Evolutionary conservation across 2,888 invertebrate genomes (phyloP).

Genomic region (Sarcophaga carnaria): DNA sequence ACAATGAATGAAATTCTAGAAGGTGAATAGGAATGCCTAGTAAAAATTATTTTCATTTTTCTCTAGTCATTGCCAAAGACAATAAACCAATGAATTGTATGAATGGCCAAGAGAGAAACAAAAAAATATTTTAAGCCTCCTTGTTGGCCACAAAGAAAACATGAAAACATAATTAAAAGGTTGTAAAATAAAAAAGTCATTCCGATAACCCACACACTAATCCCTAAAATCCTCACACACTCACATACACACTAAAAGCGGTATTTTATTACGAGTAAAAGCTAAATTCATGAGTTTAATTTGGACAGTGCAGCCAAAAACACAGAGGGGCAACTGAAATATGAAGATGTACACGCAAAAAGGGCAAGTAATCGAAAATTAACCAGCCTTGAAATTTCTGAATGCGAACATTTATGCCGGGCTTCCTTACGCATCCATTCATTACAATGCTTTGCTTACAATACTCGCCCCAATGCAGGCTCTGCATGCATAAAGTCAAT

Average conservation of each 20-base stretch:
- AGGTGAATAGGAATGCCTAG: background rate
- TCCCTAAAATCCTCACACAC: background rate
- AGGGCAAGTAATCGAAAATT: conserved; percentile 24
- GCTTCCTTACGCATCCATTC: background rate
- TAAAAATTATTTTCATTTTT: conserved; percentile 29
- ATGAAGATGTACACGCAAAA: background rate
- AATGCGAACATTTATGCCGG: background rate
- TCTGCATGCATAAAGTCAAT: background rate
- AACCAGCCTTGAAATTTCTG: conserved; percentile 56
- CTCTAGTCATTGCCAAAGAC: conserved; percentile 36
- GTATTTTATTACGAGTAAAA: conserved; percentile 10
- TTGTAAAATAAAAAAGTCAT: conserved; percentile 51
- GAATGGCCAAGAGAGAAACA: conserved; percentile 11
- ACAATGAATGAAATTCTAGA: too few relatives aligned
- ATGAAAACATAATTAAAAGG: conserved; percentile 66
- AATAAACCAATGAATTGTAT: conserved; percentile 50
- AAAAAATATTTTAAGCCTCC: background rate
- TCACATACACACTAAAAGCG: conserved; percentile 27
- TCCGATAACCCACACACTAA: background rate
- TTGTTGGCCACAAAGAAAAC: conserved; percentile 20
- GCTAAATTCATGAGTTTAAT: conserved; percentile 6
- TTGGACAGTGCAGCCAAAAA: background rate
- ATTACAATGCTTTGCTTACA: background rate
- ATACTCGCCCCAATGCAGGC: background rate
- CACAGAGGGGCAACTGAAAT: background rate